Evolutionary conservation across 2,888 invertebrate species (phyloP).

Genomic region (Cantharis lateralis): DNA sequence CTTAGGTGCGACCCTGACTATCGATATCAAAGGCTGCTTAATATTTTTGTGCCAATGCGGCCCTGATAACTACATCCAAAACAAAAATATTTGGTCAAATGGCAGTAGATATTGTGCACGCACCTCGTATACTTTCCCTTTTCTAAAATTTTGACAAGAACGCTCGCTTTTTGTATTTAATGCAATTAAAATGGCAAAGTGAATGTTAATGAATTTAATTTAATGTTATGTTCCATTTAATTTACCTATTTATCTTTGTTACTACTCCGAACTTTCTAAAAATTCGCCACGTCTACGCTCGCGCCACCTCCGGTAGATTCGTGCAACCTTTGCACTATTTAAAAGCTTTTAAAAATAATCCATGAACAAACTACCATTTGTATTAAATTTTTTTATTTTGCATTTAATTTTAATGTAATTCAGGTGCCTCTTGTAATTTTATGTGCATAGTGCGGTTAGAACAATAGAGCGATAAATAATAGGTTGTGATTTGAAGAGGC

Average conservation of each 20-base stretch:
- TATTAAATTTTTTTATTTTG: background rate
- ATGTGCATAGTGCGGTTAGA: background rate
- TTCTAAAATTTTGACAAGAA: background rate
- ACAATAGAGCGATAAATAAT: background rate
- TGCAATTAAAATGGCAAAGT: background rate
- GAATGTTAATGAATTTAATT: background rate
- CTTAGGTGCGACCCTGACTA: no score
- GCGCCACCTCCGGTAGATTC: constrained; percentile 4
- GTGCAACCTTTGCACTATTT: constrained; percentile 14
- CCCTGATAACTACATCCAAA: no score
- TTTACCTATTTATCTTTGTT: background rate
- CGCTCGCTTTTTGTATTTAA: no score
- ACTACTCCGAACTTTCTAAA: background rate
- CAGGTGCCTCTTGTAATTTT: background rate
- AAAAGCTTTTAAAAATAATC: constrained; percentile 4
- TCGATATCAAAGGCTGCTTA: no score
- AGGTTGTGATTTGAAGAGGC: constrained; percentile 5
- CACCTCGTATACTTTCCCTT: background rate
- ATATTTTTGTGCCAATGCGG: no score
- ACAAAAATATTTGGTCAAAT: no score
- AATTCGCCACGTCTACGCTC: constrained; percentile 7
- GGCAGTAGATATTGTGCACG: background rate
- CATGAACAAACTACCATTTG: background rate
- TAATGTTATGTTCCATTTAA: background rate
- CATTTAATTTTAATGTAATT: constrained; percentile 2